Conservation (phyloP, 1,140 invertebrate species). For the Lepidurus arcticus region DNA sequence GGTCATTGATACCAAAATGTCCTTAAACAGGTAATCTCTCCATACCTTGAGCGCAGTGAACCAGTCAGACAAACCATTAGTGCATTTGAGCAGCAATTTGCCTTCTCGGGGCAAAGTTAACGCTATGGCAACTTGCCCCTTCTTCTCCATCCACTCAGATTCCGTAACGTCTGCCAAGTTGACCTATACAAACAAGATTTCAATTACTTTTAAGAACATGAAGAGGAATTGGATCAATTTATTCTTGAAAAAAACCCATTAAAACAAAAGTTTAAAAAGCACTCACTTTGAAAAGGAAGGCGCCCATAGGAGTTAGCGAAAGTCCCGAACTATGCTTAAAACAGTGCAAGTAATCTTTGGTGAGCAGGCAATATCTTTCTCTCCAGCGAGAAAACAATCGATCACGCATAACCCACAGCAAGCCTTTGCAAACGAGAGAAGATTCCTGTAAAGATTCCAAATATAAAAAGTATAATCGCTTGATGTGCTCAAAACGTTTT, state of each 20-base stretch:
- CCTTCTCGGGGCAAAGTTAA: slow-evolving; percentile 32
- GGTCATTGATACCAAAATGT: background rate
- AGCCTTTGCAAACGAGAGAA: slow-evolving; percentile 30
- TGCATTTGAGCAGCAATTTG: slow-evolving; percentile 29
- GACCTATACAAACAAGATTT: slow-evolving; percentile 25
- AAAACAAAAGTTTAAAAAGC: background rate
- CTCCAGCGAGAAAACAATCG: slow-evolving; percentile 30
- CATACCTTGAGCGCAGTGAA: slow-evolving; percentile 23
- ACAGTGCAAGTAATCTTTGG: slow-evolving; percentile 33
- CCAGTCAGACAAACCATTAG: slow-evolving; percentile 29
- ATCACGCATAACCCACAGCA: slow-evolving; percentile 33
- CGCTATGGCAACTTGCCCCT: slow-evolving; percentile 29
- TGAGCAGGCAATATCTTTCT: slow-evolving; percentile 33
- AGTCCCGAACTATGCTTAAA: slow-evolving; percentile 32
- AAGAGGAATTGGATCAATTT: background rate
- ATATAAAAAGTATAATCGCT: background rate
- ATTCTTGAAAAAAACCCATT: background rate
- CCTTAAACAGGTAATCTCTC: background rate
- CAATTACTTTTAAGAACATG: background rate
- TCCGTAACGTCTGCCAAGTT: slow-evolving; percentile 33
- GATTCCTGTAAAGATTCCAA: slow-evolving; percentile 16
- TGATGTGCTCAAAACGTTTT: no score
- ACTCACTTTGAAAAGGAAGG: slow-evolving; percentile 32
- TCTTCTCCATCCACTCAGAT: slow-evolving; percentile 34
- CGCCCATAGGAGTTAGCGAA: slow-evolving; percentile 30